A percentile compares a stretch with the other conserved stretches of the same genome.
phyloP scores from a whole-genome alignment of 2,113 vertebrate species.

The Phrynosoma platyrhinos region DNA sequence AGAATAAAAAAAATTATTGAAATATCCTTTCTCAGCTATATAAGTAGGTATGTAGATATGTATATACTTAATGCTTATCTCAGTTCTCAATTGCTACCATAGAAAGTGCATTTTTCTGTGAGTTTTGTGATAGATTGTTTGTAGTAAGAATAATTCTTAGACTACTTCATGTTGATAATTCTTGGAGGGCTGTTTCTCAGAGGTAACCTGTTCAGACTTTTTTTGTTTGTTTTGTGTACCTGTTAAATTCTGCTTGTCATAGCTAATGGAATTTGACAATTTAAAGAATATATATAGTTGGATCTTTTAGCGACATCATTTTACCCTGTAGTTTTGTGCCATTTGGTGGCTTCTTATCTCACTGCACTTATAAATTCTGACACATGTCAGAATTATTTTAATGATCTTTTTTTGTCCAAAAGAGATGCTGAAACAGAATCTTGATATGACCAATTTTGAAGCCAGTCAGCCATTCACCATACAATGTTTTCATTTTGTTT shows the following conservation, averaged over 20 bases:
- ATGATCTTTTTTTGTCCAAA: slow-evolving; percentile 36
- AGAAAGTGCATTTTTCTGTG: neutral
- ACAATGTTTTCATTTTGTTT: slow-evolving; percentile 44
- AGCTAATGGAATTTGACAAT: slow-evolving; percentile 46
- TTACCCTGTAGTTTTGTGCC: slow-evolving; percentile 57
- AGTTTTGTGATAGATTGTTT: neutral
- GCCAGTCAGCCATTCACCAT: neutral
- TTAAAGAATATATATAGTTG: slow-evolving; percentile 52
- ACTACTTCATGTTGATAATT: slow-evolving; percentile 16
- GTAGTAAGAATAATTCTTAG: slow-evolving; percentile 8
- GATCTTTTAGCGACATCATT: slow-evolving; percentile 47
- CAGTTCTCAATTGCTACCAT: neutral
- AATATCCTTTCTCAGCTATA: neutral
- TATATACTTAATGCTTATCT: neutral
- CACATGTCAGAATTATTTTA: slow-evolving; percentile 54
- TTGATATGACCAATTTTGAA: slow-evolving; percentile 45
- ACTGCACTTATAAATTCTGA: slow-evolving; percentile 54
- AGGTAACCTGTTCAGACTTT: slow-evolving; percentile 45
- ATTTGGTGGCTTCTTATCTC: slow-evolving; percentile 45
- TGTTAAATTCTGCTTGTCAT: slow-evolving; percentile 37
- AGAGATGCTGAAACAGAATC: slow-evolving; percentile 40
- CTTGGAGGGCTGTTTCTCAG: slow-evolving; percentile 42
- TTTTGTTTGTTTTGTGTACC: neutral
- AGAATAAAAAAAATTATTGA: neutral
- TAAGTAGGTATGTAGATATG: neutral